Evolutionary conservation across 2,113 vertebrate genomes (phyloP).

Genomic region (Nematolebias whitei): DNA sequence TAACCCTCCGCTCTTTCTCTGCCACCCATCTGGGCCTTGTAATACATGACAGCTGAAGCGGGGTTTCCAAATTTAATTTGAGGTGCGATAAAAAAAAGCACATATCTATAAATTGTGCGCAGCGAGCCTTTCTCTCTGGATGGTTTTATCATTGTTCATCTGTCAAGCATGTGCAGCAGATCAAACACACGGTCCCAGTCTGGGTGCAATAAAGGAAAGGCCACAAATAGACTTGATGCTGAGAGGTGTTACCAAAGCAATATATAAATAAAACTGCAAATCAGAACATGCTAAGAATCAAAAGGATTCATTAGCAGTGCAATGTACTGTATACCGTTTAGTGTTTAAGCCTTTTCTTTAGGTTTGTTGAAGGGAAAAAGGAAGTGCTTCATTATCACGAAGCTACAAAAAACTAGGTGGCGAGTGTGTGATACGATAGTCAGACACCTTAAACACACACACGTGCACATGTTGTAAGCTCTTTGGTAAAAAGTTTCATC

Average conservation of each 20-base stretch:
- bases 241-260: slow-evolving; percentile 34
- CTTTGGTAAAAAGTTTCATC: slow-evolving; percentile 25
- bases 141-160: slow-evolving; percentile 52
- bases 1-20: slow-evolving; percentile 37
- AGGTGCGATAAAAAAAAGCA: slow-evolving; percentile 76
- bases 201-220: slow-evolving; percentile 49
- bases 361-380: slow-evolving; percentile 41
- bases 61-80: slow-evolving; percentile 71
- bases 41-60: slow-evolving; percentile 75
- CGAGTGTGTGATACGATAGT: slow-evolving; percentile 40
- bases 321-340: not conserved
- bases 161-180: slow-evolving; percentile 59
- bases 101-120: slow-evolving; percentile 74
- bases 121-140: slow-evolving; percentile 54
- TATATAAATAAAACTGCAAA: slow-evolving; percentile 38
- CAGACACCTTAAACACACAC: slow-evolving; percentile 18
- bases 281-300: slow-evolving; percentile 14
- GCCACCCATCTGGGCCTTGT: slow-evolving; percentile 73
- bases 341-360: slow-evolving; percentile 10
- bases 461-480: slow-evolving; percentile 7
- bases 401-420: slow-evolving; percentile 22
- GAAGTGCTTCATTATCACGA: slow-evolving; percentile 29
- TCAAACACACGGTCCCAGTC: slow-evolving; percentile 49
- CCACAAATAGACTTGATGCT: slow-evolving; percentile 59
- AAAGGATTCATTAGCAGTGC: slow-evolving; percentile 27